Conservation (phyloP, 2,888 invertebrate species). For the Oasisia sp. region DNA sequence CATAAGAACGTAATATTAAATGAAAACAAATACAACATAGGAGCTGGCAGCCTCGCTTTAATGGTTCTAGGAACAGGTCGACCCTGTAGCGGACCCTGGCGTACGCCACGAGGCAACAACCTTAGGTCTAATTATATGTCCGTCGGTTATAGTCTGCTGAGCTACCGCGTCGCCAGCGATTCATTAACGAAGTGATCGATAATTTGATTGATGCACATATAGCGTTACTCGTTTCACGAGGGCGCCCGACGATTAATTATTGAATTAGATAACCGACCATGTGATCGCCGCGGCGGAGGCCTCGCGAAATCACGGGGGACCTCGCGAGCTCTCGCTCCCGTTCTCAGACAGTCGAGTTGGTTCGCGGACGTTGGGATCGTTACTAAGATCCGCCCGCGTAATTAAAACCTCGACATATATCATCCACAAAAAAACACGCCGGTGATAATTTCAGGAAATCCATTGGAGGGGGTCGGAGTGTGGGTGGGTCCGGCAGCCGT, state of each 20-base stretch:
- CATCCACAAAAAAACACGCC: background rate
- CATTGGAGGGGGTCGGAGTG: background rate
- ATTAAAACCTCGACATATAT: background rate
- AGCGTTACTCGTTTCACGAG: background rate
- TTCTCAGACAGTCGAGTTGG: background rate
- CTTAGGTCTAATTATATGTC: background rate
- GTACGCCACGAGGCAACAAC: background rate
- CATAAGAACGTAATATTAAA: too few species aligned
- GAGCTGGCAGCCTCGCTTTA: too few species aligned
- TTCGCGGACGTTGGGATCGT: background rate
- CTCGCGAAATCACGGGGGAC: background rate
- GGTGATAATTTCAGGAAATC: background rate
- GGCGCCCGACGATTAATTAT: conserved; percentile 7
- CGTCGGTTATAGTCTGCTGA: background rate
- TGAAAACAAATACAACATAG: too few species aligned
- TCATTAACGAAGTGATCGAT: conserved; percentile 13
- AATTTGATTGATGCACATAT: background rate
- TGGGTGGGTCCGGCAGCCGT: background rate
- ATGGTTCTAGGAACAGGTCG: background rate
- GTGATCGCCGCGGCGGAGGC: background rate
- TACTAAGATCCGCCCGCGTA: background rate
- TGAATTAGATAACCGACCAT: background rate
- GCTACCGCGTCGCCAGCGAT: background rate
- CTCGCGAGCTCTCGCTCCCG: background rate
- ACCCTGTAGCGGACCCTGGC: background rate